Base-by-base conservation (phyloP, 1,140 invertebrate species). In the Trachymyrmex cornetzi region DNA sequence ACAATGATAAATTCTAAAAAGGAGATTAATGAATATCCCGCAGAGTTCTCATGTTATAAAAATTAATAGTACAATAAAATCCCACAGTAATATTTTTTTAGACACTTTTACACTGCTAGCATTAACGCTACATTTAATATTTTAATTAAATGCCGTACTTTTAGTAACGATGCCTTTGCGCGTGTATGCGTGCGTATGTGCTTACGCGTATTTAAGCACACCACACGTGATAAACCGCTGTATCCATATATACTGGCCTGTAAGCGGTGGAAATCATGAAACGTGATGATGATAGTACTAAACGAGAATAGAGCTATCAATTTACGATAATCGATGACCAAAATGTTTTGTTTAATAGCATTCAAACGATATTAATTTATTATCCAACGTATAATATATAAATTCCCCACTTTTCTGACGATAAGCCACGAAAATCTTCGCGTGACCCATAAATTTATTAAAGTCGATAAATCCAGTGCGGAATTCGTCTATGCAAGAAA, bases 251-350 rank as follows among this genome's bases (percentile, higher is more conserved):
- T 11, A 48, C 22, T 30, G 38, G 34, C 24, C 1, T 61, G 19
- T n/a, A 5, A 61, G 27, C 1, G 55, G 14, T 61, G 69, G 34
- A 71, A 61, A 74, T 61, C 55, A 55, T 48, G 67, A 72, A 82
- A 72, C 16, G 11, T 24, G 38, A 67, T 27, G 27, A 44, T 16
- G 16, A 72, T 34, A 24, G 44, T 82, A 61, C 38, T n/a, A 74
- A 82, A 82, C 53, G 34, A 59, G 11, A 44, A 12, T 74, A 74
- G 24, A 59, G 7, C 3, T 63, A 74, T 84, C 55, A 84, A 50
- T 84, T 61, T 75, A 61, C 14, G 44, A 74, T 74, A 74, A 74
- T 61, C 69, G 16, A 22, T 24, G 19, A 24, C 4, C 2, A 82
- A 30, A 12, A 34, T 34, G 6, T 74, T 84, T 57, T 59, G 44